These are phyloP conservation scores for Pterostichus niger DNA, from an alignment of 2,888 invertebrate genomes.

Conservation along the genomic window DNA sequence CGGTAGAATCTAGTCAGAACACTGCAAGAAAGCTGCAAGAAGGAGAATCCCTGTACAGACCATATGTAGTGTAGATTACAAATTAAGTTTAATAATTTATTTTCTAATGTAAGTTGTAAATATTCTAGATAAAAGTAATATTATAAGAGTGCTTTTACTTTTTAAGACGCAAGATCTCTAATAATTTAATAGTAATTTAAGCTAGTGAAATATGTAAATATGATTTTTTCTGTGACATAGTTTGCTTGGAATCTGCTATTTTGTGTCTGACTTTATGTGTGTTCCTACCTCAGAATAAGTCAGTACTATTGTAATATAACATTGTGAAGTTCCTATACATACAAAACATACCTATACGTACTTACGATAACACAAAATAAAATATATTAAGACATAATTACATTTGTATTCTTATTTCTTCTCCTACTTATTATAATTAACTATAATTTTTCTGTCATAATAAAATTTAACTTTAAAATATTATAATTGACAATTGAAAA, in stretches of 20 bases:
- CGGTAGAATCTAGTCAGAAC: constrained; percentile 67
- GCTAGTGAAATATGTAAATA: constrained; percentile 50
- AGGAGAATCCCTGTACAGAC: constrained; percentile 77
- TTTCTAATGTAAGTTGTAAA: constrained; percentile 41
- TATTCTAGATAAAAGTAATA: constrained; percentile 36
- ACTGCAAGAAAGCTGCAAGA: constrained; percentile 73
- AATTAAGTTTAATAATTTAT: constrained; percentile 32
- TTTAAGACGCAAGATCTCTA: constrained; percentile 48
- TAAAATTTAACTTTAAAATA: too few species aligned
- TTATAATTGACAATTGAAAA: too few species aligned
- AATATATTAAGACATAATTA: constrained; percentile 50
- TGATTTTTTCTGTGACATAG: constrained; percentile 52
- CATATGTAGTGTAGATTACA: constrained; percentile 77
- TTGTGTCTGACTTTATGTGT: constrained; percentile 64
- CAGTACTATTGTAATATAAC: constrained; percentile 66
- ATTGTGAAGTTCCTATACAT: constrained; percentile 67
- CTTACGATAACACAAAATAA: constrained; percentile 61
- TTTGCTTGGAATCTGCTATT: constrained; percentile 54
- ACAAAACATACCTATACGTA: constrained; percentile 65
- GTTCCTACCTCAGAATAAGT: constrained; percentile 66
- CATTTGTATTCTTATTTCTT: background rate
- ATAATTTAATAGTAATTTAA: constrained; percentile 23
- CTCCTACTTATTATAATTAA: background rate
- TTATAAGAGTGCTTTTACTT: constrained; percentile 61
- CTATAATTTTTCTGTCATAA: too few species aligned